Percentiles rank a stretch among this genome's conserved stretches.
These are phyloP conservation scores for Troglohyphantes excavatus DNA, from an alignment of 2,888 invertebrate species.

Conservation along the genomic window DNA sequence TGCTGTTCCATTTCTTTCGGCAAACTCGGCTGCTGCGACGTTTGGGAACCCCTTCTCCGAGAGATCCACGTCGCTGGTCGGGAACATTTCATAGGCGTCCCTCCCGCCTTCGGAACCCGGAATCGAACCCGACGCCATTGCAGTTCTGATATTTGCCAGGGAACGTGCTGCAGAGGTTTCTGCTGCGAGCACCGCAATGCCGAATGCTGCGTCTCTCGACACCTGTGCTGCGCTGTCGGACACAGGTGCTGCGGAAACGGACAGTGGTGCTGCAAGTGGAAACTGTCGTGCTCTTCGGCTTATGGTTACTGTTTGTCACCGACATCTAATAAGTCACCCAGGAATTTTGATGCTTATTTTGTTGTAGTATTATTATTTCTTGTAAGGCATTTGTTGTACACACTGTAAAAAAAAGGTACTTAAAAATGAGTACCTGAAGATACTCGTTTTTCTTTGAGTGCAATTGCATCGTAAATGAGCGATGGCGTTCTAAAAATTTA, in stretches of 20 bases:
- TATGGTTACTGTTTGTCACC: slow-evolving; percentile 36
- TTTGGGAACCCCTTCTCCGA: background rate
- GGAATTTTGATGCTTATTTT: too few species aligned
- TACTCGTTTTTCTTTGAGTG: too few species aligned
- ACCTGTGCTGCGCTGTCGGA: slow-evolving; percentile 31
- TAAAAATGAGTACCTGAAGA: too few species aligned
- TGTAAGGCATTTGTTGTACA: too few species aligned
- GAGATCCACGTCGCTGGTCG: slow-evolving; percentile 39
- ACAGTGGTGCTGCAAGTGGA: slow-evolving; percentile 43
- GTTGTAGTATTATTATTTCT: too few species aligned
- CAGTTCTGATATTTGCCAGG: background rate
- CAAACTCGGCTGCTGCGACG: slow-evolving; percentile 24
- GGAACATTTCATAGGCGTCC: slow-evolving; percentile 14
- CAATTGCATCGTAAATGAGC: too few species aligned
- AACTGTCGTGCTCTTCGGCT: slow-evolving; percentile 14
- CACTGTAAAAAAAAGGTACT: too few species aligned
- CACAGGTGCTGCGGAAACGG: slow-evolving; percentile 27
- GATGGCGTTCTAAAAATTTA: too few species aligned
- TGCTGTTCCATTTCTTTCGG: slow-evolving; percentile 13
- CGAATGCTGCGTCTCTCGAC: slow-evolving; percentile 3
- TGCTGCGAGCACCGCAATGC: slow-evolving; percentile 32
- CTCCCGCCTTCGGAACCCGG: background rate
- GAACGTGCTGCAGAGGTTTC: slow-evolving; percentile 6
- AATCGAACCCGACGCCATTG: background rate
- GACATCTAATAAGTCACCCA: too few species aligned